A percentile compares a stretch with the other conserved stretches of the same genome.
These are phyloP conservation scores for Psephotus haematonotus DNA, from an alignment of 2,113 vertebrate genomes.

Conservation along the genomic window DNA sequence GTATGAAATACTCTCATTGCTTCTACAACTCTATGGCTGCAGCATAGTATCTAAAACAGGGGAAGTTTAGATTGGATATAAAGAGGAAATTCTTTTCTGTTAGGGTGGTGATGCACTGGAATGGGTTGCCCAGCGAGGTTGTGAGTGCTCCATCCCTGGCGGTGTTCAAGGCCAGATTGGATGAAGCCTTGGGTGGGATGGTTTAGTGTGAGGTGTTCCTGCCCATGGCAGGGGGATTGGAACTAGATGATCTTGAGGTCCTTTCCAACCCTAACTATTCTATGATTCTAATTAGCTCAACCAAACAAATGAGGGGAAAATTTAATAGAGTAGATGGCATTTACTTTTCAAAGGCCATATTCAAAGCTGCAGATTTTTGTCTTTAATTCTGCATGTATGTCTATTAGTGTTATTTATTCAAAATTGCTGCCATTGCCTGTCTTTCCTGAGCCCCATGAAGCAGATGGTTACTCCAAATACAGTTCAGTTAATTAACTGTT, in stretches of 20 bases:
- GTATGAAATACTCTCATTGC: not conserved
- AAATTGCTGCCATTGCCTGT: fast-evolving
- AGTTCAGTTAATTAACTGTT: not conserved
- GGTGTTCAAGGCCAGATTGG: no score
- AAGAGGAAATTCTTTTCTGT: no score
- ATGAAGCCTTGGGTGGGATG: no score
- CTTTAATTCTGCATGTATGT: not conserved
- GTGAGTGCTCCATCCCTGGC: no score
- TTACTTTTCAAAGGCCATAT: not conserved
- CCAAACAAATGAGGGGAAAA: not conserved
- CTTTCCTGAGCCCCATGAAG: not conserved
- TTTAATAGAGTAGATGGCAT: not conserved
- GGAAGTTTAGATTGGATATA: no score
- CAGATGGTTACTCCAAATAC: not conserved
- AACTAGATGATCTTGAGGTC: no score
- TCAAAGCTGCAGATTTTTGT: not conserved
- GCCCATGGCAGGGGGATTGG: no score
- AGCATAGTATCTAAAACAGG: fast-evolving
- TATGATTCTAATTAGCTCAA: not conserved
- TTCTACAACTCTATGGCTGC: not conserved
- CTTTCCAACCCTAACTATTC: no score
- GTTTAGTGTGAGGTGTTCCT: no score
- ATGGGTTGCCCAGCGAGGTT: no score
- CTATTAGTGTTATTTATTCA: not conserved
- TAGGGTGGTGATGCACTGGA: no score